Evolutionary conservation across 92 coral and sea anemone genomes (phyloP), one percentile per base, ranked within the genome.

Genomic region (Epizoanthus fatuus): DNA sequence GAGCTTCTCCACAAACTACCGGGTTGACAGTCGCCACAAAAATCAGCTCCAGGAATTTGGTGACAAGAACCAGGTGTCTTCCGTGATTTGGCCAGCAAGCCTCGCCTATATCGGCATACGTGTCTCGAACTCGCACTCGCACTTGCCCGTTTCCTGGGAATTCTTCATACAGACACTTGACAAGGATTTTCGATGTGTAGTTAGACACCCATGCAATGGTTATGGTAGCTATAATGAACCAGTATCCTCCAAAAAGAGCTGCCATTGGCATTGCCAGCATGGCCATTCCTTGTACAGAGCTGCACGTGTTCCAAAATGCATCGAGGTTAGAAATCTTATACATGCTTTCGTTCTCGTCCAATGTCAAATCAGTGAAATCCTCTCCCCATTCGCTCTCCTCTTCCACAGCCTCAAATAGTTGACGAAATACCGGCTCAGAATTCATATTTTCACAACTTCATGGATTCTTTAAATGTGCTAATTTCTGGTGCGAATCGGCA

Each of bases 221-320:
- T 62, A 87, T 87, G 57, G 80, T 83, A 40, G 89, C 93, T n/a
- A 90, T 14, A 67, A 90, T 42, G 64, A 86, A 86, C 96, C 90
- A 90, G 47, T 74, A 93, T 0, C 96, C 96, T 10, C 96, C 93
- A 58, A 89, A 84, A 32, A 85, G 75, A 10, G 93, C 87, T 25
- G 84, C 93, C 11, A 93, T 64, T 25, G 96, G 96, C 89, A 93
- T 87, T 2, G 93, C 80, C 5, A 90, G 56, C 54, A 93, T 69
- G 8, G 87, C 83, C 38, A 93, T 85, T 29, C 96, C 93, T 90
- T 93, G 96, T 7, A 93, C 89, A 19, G 96, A 86, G 54, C 91
- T 89, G 57, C 95, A 92, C 87, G 95, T 91, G 91, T 89, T 93
- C 96, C 96, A 93, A 51, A 86, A 93, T 13, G 96, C 90, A 22